Evolutionary conservation across 2,113 vertebrate genomes (phyloP), one percentile per base, ranked within the genome.

Genomic region (Pao palembangensis): DNA sequence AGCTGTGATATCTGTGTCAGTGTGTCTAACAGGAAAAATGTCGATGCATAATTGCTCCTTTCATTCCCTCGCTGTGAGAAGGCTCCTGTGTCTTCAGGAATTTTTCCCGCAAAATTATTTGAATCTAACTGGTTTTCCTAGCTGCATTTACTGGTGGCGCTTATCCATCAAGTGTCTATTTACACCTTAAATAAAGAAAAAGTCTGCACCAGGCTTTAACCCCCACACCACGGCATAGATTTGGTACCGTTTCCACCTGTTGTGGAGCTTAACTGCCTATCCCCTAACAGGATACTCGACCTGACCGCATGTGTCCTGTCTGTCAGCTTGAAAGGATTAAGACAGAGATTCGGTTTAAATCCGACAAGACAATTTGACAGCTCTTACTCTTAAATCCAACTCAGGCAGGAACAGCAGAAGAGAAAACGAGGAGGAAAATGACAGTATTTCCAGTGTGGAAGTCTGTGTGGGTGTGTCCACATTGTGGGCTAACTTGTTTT

Each of bases 401-500:
- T n/a, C 51, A 56, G 56, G 63, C 18, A 49, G 61, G 54, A 21
- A 25, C 11, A 57, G 38, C 0, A 2, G 50, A 56, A n/a, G 15
- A 8, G 16, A 11, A 10, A n/a, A 10, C 1, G 17, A 52, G 19
- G 10, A 34, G 59, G 61, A 55, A 55, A 63, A 71, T 46, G 41
- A 23, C 58, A 57, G 61, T 25, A 31, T 50, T 31, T 43, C 51
- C 13, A 59, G 46, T 55, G 38, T 72, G 20, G 31, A 46, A 11
- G 2, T 19, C 28, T 38, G 17, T 18, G 5, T 69, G 80, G 78
- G 80, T 66, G 76, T 83, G 81, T 71, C 80, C 49, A 69, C 58
- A 80, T 61, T 80, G 81, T 5, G 70, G 81, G 59, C 51, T 51
- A 78, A 88, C 88, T 86, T 72, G 83, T 85, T 89, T 84, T 82